A percentile compares a stretch with the other conserved stretches of the same genome.
Evolutionary conservation across 1,140 invertebrate species (phyloP).

Genomic region (Schlechtendalia chinensis): DNA sequence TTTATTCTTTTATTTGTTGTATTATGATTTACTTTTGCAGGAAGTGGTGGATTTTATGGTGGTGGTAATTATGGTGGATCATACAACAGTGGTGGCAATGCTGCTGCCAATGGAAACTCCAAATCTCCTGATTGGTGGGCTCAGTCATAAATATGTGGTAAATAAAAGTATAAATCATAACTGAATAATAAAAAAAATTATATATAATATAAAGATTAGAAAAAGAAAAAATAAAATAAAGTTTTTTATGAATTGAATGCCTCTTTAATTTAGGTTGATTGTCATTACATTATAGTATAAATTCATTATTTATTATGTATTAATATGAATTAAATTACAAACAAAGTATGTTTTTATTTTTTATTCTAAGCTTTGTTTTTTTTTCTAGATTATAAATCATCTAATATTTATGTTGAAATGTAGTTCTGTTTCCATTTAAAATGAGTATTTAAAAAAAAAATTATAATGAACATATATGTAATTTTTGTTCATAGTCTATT

Average conservation of each 20-base stretch:
- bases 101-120: slow-evolving; percentile 48
- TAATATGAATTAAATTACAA: slow-evolving; percentile 43
- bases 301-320: slow-evolving; percentile 46
- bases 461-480: slow-evolving; percentile 11
- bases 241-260: slow-evolving; percentile 45
- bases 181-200: slow-evolving; percentile 31
- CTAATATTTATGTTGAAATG: slow-evolving; percentile 46
- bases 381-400: slow-evolving; percentile 39
- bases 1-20: background rate
- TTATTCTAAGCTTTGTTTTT: slow-evolving; percentile 37
- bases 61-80: slow-evolving; percentile 51
- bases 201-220: slow-evolving; percentile 44
- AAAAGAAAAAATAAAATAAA: slow-evolving; percentile 22
- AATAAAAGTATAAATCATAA: slow-evolving; percentile 31
- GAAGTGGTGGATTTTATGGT: slow-evolving; percentile 41
- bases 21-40: background rate
- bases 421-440: slow-evolving; percentile 36
- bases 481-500: slow-evolving; percentile 26
- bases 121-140: slow-evolving; percentile 50
- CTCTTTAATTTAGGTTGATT: slow-evolving; percentile 41
- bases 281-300: slow-evolving; percentile 39
- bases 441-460: slow-evolving; percentile 43
- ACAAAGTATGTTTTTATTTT: slow-evolving; percentile 45
- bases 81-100: slow-evolving; percentile 36
- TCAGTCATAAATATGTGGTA: slow-evolving; percentile 29